phyloP scores from a whole-genome alignment of 1,140 invertebrate genomes.

The Pogonomyrmex californicus region DNA sequence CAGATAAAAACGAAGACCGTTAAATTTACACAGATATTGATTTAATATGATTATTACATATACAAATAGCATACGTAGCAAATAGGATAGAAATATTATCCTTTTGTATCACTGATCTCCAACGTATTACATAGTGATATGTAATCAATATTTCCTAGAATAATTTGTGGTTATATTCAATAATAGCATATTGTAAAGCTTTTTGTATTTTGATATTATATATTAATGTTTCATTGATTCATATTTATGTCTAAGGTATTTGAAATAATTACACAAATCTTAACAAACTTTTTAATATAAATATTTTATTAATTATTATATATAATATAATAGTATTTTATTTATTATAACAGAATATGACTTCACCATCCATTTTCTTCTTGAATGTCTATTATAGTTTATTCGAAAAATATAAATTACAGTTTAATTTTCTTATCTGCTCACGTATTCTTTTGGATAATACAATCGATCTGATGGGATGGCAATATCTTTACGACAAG shows the following conservation, averaged over 20 bases:
- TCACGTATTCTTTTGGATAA: constrained; percentile 85
- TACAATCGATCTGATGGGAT: constrained; percentile 88
- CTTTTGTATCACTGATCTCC: constrained; percentile 91
- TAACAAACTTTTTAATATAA: not conserved
- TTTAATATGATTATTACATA: constrained; percentile 89
- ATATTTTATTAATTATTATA: not conserved
- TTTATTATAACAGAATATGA: constrained; percentile 66
- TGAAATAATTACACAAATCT: not conserved
- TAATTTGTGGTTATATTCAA: constrained; percentile 92
- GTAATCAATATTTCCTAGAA: constrained; percentile 92
- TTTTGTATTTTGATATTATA: constrained; percentile 23
- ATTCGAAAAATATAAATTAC: constrained; percentile 92
- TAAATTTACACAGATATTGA: constrained; percentile 90
- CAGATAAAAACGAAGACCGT: constrained; percentile 88
- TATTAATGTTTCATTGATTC: constrained; percentile 3
- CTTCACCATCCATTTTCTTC: constrained; percentile 90
- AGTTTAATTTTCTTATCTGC: constrained; percentile 90
- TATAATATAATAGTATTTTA: not conserved
- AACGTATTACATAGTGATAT: constrained; percentile 90
- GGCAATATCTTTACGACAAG: constrained; percentile 89
- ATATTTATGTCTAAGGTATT: not conserved
- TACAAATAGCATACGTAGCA: constrained; percentile 92
- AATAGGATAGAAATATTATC: constrained; percentile 91
- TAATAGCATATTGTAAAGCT: constrained; percentile 88
- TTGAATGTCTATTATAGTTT: constrained; percentile 91